These are phyloP conservation scores for Myrmecophaga tridactyla DNA, from an alignment of 2,113 vertebrate species.

Conservation along the genomic window DNA sequence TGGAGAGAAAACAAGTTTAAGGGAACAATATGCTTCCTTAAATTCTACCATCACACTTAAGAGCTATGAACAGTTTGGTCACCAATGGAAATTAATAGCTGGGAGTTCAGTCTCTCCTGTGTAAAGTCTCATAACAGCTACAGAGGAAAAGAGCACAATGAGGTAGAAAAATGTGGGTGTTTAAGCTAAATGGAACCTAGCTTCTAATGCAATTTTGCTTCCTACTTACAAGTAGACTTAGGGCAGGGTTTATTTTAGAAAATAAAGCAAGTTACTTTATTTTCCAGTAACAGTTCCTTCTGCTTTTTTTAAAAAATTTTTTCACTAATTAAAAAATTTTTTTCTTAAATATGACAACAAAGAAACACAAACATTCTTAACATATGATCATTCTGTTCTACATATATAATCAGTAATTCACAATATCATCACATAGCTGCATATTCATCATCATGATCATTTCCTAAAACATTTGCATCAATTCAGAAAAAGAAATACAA, in stretches of 20 bases:
- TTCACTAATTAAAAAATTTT: too few species aligned
- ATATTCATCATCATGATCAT: too few species aligned
- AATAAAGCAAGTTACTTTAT: not conserved
- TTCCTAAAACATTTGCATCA: too few species aligned
- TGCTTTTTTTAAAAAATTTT: too few species aligned
- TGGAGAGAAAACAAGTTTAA: not conserved
- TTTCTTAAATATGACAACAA: too few species aligned
- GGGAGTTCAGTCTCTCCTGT: not conserved
- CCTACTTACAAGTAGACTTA: not conserved
- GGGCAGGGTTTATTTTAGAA: too few species aligned
- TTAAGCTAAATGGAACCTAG: not conserved
- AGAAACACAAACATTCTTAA: too few species aligned
- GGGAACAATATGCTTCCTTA: not conserved
- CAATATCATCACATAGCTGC: too few species aligned
- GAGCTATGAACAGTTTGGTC: not conserved
- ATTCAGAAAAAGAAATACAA: too few species aligned
- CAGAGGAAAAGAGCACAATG: not conserved
- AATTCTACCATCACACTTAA: not conserved
- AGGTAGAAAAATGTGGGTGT: not conserved
- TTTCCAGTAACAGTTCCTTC: not conserved
- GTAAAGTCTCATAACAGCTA: not conserved
- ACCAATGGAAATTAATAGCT: not conserved
- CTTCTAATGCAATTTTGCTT: not conserved
- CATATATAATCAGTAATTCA: too few species aligned
- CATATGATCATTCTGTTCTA: too few species aligned